Evolutionary conservation across 2,113 vertebrate genomes (phyloP).

Genomic region (Microcebus tavaratra): DNA sequence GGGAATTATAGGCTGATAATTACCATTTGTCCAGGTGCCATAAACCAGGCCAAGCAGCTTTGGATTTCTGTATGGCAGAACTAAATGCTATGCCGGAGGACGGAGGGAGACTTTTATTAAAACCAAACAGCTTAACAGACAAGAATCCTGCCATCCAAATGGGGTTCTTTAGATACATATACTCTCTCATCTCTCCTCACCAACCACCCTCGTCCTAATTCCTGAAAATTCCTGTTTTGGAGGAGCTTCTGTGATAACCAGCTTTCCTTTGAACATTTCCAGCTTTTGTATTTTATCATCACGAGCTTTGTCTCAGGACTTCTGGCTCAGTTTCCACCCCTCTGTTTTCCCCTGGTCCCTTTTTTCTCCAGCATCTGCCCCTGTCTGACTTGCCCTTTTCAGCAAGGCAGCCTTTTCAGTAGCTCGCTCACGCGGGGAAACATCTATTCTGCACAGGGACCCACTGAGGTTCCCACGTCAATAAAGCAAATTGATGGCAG

Average conservation of each 20-base stretch:
- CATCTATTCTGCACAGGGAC: background rate
- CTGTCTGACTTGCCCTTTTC: slow-evolving; percentile 26
- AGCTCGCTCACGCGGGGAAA: background rate
- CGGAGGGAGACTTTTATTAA: background rate
- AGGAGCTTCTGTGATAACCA: slow-evolving; percentile 4
- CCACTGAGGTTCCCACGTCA: slow-evolving; percentile 7
- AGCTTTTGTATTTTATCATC: slow-evolving; percentile 14
- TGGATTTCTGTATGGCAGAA: slow-evolving; percentile 22
- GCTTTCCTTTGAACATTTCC: background rate
- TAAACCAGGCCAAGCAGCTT: slow-evolving; percentile 23
- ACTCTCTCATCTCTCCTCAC: background rate
- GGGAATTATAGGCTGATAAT: slow-evolving; percentile 60
- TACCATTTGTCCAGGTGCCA: slow-evolving; percentile 39
- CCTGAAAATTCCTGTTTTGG: background rate
- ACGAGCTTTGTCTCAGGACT: background rate
- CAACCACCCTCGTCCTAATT: background rate
- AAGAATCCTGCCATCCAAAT: background rate
- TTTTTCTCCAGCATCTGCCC: background rate
- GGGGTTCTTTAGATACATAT: background rate
- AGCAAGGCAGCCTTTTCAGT: background rate
- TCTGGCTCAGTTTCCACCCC: slow-evolving; percentile 11
- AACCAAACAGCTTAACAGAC: background rate
- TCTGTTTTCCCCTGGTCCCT: background rate
- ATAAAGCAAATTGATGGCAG: slow-evolving; percentile 25
- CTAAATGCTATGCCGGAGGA: background rate